phyloP scores from a whole-genome alignment of 2,797 vertebrate species.

The Cyprinodon diabolis region DNA sequence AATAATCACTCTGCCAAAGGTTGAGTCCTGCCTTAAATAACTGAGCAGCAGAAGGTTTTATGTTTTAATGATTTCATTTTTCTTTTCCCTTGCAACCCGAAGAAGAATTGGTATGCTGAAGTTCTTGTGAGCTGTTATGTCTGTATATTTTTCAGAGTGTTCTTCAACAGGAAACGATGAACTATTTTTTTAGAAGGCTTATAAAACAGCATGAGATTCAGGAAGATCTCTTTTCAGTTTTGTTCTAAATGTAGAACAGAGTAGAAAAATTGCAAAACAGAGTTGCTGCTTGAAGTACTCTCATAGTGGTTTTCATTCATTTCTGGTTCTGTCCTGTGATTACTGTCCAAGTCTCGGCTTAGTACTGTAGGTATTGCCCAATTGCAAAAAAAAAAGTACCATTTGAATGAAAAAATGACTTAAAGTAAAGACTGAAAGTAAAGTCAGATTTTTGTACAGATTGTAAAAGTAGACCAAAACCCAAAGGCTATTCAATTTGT shows the following conservation, averaged over 20 bases:
- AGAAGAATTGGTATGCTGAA: slow-evolving; percentile 36
- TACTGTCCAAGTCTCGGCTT: too few species aligned
- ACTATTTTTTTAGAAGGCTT: neutral
- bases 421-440: too few species aligned
- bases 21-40: slow-evolving; percentile 13
- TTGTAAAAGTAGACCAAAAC: too few species aligned
- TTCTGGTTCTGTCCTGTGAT: too few species aligned
- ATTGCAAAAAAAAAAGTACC: too few species aligned
- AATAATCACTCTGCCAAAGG: slow-evolving; percentile 36
- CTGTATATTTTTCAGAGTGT: neutral
- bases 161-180: slow-evolving; percentile 4
- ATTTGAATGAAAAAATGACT: too few species aligned
- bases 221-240: neutral
- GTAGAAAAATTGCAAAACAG: too few species aligned
- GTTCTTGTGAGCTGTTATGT: slow-evolving; percentile 17
- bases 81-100: slow-evolving; percentile 20
- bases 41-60: slow-evolving; percentile 38
- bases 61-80: slow-evolving; percentile 58
- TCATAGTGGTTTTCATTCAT: too few species aligned
- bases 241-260: neutral
- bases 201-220: slow-evolving; percentile 29
- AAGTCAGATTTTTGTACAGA: too few species aligned
- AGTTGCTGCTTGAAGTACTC: too few species aligned
- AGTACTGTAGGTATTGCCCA: too few species aligned
- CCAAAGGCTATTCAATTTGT: too few species aligned